Conservation (phyloP, 1,140 invertebrate genomes). For the Periplaneta americana region DNA sequence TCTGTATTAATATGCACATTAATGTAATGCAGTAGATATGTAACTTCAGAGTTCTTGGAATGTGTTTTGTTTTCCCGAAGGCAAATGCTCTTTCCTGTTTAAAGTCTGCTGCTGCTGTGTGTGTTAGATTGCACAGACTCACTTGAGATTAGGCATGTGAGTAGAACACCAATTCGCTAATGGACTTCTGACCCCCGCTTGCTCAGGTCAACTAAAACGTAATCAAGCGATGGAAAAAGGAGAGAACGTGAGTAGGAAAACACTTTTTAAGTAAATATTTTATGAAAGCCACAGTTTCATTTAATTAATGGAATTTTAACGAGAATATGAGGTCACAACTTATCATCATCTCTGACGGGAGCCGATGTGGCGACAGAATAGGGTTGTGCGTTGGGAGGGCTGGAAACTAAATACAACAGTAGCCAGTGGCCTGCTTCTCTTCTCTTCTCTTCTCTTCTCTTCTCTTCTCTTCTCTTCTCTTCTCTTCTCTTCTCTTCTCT, state of each 20-base stretch:
- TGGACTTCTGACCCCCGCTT: conserved; percentile 9
- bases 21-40: neutral
- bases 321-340: conserved; percentile 16
- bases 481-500: neutral
- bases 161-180: conserved; percentile 14
- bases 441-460: too few relatives aligned
- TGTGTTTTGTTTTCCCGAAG: too few relatives aligned
- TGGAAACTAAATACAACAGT: neutral
- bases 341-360: conserved; percentile 9
- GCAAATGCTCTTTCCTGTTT: too few relatives aligned
- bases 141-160: neutral
- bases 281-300: conserved; percentile 18
- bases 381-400: too few relatives aligned
- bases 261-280: conserved; percentile 21
- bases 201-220: conserved; percentile 13
- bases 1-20: neutral
- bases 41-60: neutral
- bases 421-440: too few relatives aligned
- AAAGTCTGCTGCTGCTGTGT: neutral
- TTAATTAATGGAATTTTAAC: conserved; percentile 22
- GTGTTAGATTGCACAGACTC: neutral
- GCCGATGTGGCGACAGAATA: neutral
- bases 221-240: conserved; percentile 17
- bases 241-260: conserved; percentile 9
- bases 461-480: too few relatives aligned